Conservation (phyloP, 2,888 invertebrate genomes). For the Ceraclea dissimilis region DNA sequence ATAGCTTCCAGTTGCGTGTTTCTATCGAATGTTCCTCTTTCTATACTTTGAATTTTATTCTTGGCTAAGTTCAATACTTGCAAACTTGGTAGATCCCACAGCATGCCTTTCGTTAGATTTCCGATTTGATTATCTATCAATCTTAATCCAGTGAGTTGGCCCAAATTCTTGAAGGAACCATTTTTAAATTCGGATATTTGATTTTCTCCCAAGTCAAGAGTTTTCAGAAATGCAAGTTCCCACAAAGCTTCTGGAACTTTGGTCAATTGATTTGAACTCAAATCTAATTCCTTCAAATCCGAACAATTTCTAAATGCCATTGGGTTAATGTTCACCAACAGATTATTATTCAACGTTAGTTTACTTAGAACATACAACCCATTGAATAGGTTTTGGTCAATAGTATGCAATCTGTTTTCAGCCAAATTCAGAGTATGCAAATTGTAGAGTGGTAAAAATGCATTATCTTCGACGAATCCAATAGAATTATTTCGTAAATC, state of each 20-base stretch:
- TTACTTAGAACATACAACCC: constrained; percentile 77
- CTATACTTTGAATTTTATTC: constrained; percentile 80
- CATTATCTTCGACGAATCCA: constrained; percentile 80
- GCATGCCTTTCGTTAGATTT: constrained; percentile 76
- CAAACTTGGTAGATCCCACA: constrained; percentile 75
- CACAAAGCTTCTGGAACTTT: constrained; percentile 77
- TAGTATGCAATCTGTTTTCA: constrained; percentile 74
- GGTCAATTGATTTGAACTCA: constrained; percentile 78
- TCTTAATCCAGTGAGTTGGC: constrained; percentile 78
- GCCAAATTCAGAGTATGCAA: constrained; percentile 83
- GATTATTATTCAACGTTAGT: constrained; percentile 78
- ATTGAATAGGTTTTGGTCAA: constrained; percentile 75
- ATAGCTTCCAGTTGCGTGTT: constrained; percentile 80
- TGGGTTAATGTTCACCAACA: constrained; percentile 68
- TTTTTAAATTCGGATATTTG: constrained; percentile 76
- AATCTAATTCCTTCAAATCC: constrained; percentile 78
- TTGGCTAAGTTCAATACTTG: constrained; percentile 84
- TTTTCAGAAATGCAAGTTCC: constrained; percentile 75
- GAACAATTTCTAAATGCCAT: constrained; percentile 83
- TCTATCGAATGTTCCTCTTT: constrained; percentile 74
- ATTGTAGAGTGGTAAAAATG: constrained; percentile 81
- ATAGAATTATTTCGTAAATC: constrained; percentile 82
- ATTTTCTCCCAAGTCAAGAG: constrained; percentile 88
- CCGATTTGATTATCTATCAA: constrained; percentile 86
- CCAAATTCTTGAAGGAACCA: constrained; percentile 76